A percentile compares a stretch with the other conserved stretches of the same genome.
Evolutionary conservation across 2,888 invertebrate species (phyloP).

Genomic region (Xylophagus ater): DNA sequence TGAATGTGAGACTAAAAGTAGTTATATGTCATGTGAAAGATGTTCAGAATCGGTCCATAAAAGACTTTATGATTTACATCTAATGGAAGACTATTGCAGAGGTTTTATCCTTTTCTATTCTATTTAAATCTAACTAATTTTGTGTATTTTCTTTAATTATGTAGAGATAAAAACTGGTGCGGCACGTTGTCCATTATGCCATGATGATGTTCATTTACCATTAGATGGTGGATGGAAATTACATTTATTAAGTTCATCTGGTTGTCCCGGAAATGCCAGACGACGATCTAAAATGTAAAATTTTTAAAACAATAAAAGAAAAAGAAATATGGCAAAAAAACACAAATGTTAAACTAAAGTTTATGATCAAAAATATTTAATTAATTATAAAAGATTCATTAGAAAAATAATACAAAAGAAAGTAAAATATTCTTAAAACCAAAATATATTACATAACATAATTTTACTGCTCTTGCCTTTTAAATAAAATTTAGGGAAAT

Average conservation of each 20-base stretch:
- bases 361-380: not conserved
- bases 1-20: constrained; percentile 62
- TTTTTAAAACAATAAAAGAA: not conserved
- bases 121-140: not conserved
- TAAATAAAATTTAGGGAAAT: constrained; percentile 5
- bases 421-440: not conserved
- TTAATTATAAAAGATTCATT: not conserved
- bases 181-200: constrained; percentile 79
- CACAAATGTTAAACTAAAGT: constrained; percentile 5
- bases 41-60: constrained; percentile 63
- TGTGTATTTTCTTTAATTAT: not conserved
- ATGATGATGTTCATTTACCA: constrained; percentile 59
- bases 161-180: constrained; percentile 43
- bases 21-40: constrained; percentile 57
- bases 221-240: constrained; percentile 71
- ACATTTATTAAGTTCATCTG: constrained; percentile 45
- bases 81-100: constrained; percentile 49
- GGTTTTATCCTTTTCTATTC: constrained; percentile 36
- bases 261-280: constrained; percentile 40
- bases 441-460: not conserved
- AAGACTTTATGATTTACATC: constrained; percentile 51
- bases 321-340: not conserved
- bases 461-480: constrained; percentile 8
- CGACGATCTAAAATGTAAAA: constrained; percentile 25
- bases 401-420: not conserved